Evolutionary conservation across 2,113 vertebrate genomes (phyloP).

Genomic region (Artemisiospiza belli): DNA sequence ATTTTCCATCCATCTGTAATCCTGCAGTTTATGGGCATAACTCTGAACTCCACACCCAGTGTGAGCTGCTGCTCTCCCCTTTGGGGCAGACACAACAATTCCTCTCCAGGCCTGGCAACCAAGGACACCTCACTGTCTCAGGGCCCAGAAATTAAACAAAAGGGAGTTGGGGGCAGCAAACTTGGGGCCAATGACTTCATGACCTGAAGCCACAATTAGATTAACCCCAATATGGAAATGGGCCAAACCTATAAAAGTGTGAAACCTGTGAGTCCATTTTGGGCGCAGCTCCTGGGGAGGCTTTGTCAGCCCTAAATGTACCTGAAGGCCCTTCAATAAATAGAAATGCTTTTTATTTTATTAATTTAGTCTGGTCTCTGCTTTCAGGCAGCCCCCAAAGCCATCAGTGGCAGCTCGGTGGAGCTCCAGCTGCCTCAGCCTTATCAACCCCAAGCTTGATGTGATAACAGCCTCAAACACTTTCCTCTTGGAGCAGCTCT

Average conservation of each 20-base stretch:
- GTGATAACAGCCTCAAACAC: not conserved
- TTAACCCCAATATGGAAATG: no score
- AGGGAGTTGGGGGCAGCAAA: not conserved
- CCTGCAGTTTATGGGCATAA: not conserved
- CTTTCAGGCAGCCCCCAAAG: not conserved
- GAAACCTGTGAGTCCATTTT: no score
- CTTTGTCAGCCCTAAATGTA: not conserved
- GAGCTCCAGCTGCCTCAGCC: not conserved
- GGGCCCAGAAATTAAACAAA: no score
- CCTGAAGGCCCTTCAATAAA: not conserved
- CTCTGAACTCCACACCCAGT: no score
- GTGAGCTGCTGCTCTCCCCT: no score
- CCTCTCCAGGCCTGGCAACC: not conserved
- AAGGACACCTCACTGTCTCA: not conserved
- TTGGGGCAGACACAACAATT: no score
- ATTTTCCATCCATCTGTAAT: no score
- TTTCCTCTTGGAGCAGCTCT: not conserved
- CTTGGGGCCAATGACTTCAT: not conserved
- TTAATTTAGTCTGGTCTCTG: no score
- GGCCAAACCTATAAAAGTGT: no score
- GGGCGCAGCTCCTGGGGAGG: no score
- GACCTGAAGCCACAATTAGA: not conserved
- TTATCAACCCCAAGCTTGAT: not conserved
- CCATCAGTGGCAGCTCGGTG: not conserved
- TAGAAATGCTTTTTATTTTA: not conserved